These are phyloP conservation scores for Yponomeuta plumbellus DNA, from an alignment of 2,888 invertebrate species.

Conservation along the genomic window DNA sequence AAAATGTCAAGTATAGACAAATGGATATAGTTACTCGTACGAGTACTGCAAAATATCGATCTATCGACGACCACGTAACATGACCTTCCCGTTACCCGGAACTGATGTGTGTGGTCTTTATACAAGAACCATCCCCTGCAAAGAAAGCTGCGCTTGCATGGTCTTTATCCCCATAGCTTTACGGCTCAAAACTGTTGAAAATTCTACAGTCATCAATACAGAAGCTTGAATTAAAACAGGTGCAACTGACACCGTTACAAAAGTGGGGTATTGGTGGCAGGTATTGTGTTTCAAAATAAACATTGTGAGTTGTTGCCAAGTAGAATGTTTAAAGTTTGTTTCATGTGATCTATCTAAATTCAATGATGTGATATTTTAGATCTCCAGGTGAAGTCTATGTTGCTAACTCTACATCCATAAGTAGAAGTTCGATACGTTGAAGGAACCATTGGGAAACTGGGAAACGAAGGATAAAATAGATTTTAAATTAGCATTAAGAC, in stretches of 20 bases:
- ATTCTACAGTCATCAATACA: background rate
- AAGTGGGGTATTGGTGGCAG: background rate
- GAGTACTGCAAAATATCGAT: conserved; percentile 7
- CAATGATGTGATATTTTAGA: too few relatives aligned
- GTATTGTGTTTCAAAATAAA: background rate
- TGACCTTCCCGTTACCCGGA: conserved; percentile 1
- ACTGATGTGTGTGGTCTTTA: conserved; percentile 4
- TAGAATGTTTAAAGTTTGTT: too few relatives aligned
- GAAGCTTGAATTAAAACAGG: background rate
- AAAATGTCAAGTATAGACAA: too few relatives aligned
- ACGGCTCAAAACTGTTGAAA: background rate
- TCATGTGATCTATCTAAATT: too few relatives aligned
- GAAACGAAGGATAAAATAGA: too few relatives aligned
- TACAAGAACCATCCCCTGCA: background rate
- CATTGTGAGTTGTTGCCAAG: background rate
- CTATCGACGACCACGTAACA: conserved; percentile 3
- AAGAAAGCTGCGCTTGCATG: background rate
- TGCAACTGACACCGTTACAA: background rate
- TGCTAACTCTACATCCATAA: too few relatives aligned
- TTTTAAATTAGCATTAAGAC: too few relatives aligned
- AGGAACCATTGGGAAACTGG: too few relatives aligned
- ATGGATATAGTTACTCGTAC: too few relatives aligned
- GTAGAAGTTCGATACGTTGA: too few relatives aligned
- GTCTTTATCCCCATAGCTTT: background rate
- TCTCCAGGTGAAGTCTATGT: too few relatives aligned